These are phyloP conservation scores for Parnassius glacialis DNA, from an alignment of 2,888 invertebrate genomes.

Conservation along the genomic window DNA sequence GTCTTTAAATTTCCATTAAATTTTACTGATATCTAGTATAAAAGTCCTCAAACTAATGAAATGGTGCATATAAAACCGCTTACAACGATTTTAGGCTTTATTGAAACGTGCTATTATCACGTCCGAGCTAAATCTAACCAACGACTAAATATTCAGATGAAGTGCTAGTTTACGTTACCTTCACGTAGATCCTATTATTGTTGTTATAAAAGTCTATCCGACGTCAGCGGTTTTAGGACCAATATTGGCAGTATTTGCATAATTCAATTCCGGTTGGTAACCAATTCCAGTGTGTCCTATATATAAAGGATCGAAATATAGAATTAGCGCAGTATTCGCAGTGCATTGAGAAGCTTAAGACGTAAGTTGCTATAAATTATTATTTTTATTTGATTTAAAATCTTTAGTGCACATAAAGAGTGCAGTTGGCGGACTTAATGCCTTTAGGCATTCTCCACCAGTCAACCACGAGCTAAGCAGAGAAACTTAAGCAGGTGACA, in stretches of 20 bases:
- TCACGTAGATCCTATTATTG: slow-evolving; percentile 28
- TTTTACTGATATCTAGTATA: no score
- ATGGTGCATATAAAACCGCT: background rate
- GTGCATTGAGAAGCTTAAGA: slow-evolving; percentile 39
- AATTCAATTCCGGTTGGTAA: slow-evolving; percentile 30
- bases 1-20: no score
- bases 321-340: slow-evolving; percentile 45
- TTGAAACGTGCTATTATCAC: slow-evolving; percentile 30
- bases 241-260: slow-evolving; percentile 29
- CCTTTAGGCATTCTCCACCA: no score
- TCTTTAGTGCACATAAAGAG: background rate
- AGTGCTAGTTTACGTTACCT: slow-evolving; percentile 19
- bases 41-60: background rate
- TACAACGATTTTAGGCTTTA: slow-evolving; percentile 19
- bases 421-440: no score
- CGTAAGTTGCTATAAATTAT: slow-evolving; percentile 29
- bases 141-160: slow-evolving; percentile 2
- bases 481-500: no score
- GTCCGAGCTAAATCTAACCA: slow-evolving; percentile 19
- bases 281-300: slow-evolving; percentile 47
- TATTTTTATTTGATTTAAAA: background rate
- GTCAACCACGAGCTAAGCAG: no score
- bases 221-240: slow-evolving; percentile 44
- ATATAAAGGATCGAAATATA: slow-evolving; percentile 54
- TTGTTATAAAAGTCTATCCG: background rate